phyloP scores from a whole-genome alignment of 2,797 vertebrate species.

The Sphenopsis melanotis region DNA sequence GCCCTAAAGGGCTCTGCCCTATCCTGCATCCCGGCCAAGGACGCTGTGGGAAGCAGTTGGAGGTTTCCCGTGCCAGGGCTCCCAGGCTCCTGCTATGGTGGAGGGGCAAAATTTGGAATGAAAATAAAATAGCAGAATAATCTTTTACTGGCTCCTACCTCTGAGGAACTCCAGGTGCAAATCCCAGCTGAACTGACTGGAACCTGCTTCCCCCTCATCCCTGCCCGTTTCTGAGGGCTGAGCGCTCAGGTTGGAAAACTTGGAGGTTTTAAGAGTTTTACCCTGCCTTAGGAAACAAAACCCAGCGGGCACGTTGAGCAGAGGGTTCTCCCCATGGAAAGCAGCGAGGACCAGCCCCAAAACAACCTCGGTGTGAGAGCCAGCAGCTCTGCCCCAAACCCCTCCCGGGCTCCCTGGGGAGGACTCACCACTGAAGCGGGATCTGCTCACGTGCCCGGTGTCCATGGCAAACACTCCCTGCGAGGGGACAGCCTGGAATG shows the following conservation, averaged over 20 bases:
- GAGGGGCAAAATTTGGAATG: neutral
- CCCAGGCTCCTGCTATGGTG: neutral
- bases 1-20: fast-evolving
- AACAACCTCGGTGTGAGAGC: neutral
- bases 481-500: neutral
- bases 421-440: constrained; percentile 57
- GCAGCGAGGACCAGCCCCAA: fast-evolving
- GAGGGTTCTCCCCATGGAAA: neutral
- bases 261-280: neutral
- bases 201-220: fast-evolving
- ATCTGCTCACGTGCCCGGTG: neutral
- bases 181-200: neutral
- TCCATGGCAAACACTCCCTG: constrained; percentile 53
- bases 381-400: neutral
- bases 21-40: neutral
- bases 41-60: neutral
- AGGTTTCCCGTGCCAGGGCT: neutral
- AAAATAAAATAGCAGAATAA: neutral
- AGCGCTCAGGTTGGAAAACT: fast-evolving
- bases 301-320: fast-evolving
- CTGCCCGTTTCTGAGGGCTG: fast-evolving
- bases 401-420: neutral
- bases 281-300: fast-evolving
- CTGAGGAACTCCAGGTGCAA: neutral
- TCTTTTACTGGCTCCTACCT: neutral